Evolutionary conservation across 2,797 vertebrate genomes (phyloP).

Genomic region (Molossus molossus): DNA sequence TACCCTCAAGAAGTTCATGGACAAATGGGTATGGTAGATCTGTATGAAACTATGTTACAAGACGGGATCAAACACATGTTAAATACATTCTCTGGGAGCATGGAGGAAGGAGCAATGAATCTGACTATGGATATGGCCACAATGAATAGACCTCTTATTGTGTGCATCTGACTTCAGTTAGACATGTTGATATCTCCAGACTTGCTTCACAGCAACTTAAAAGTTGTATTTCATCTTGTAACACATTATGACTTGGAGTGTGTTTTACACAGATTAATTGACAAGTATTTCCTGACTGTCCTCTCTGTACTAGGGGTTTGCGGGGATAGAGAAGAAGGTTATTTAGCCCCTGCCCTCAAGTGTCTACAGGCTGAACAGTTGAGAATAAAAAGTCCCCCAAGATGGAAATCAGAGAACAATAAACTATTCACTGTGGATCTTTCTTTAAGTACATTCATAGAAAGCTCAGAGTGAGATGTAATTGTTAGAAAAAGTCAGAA

Average conservation of each 20-base stretch:
- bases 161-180: neutral
- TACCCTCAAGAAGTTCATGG: neutral
- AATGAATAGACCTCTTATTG: neutral
- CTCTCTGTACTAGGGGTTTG: neutral
- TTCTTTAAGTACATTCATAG: conserved; percentile 15
- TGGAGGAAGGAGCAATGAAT: neutral
- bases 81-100: neutral
- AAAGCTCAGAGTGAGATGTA: conserved; percentile 14
- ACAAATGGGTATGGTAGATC: neutral
- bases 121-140: neutral
- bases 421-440: conserved; percentile 17
- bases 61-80: neutral
- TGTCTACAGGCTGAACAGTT: neutral
- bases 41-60: conserved; percentile 11
- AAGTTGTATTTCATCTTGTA: conserved; percentile 38
- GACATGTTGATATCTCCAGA: neutral
- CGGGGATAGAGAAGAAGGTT: neutral
- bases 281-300: neutral
- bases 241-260: neutral
- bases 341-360: neutral
- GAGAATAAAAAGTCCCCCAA: neutral
- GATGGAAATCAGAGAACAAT: neutral
- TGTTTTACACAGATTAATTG: conserved; percentile 12
- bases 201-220: conserved; percentile 50
- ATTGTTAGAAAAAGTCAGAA: conserved; percentile 54